These are phyloP conservation scores for Hololepta plana DNA, from an alignment of 2,888 invertebrate genomes.

Conservation along the genomic window DNA sequence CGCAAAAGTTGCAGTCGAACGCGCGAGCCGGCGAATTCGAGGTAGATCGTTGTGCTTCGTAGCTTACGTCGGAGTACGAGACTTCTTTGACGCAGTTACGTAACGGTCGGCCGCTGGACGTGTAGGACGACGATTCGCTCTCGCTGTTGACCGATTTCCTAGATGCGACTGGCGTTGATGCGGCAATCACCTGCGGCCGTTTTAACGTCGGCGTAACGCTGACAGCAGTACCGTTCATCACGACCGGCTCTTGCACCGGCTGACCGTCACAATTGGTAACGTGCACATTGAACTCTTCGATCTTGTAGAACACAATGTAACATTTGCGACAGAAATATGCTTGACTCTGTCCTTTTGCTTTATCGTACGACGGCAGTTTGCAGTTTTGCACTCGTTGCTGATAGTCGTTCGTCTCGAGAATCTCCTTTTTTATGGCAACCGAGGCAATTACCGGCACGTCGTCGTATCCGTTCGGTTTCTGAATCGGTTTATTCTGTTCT, in stretches of 20 bases:
- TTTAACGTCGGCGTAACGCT: too few species aligned
- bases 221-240: too few species aligned
- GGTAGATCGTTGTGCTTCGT: slow-evolving; percentile 4
- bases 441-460: slow-evolving; percentile 6
- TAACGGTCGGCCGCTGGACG: slow-evolving; percentile 18
- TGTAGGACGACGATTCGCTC: too few species aligned
- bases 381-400: slow-evolving; percentile 1
- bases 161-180: too few species aligned
- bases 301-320: slow-evolving; percentile 25
- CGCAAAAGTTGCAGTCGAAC: slow-evolving; percentile 24
- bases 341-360: slow-evolving; percentile 22
- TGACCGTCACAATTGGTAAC: too few species aligned
- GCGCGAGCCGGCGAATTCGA: slow-evolving; percentile 12
- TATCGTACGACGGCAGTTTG: slow-evolving; percentile 10
- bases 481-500: slow-evolving; percentile 7
- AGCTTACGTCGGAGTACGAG: slow-evolving; percentile 21
- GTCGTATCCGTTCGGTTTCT: slow-evolving; percentile 6
- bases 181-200: too few species aligned
- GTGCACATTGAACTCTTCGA: slow-evolving; percentile 26
- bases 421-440: slow-evolving; percentile 9
- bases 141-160: too few species aligned
- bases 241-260: too few species aligned
- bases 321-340: slow-evolving; percentile 27
- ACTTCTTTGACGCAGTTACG: slow-evolving; percentile 23
- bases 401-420: too few species aligned